Percentiles rank a stretch among this genome's conserved stretches.
phyloP scores from a whole-genome alignment of 2,797 vertebrate genomes.

The Leptodactylus fallax region DNA sequence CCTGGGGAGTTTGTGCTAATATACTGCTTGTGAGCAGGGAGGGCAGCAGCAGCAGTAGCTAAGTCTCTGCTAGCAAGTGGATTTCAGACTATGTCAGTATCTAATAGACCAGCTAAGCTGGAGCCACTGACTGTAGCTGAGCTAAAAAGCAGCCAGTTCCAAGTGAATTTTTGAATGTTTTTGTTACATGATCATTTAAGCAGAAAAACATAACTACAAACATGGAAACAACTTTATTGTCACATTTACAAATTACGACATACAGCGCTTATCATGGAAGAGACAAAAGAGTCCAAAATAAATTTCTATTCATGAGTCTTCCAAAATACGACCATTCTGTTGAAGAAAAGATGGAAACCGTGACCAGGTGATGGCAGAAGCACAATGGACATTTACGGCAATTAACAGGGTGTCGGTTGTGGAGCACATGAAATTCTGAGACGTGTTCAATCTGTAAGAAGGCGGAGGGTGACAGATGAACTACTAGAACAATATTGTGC shows the following conservation, averaged over 20 bases:
- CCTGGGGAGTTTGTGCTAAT: no score
- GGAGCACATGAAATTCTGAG: background rate
- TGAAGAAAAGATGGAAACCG: background rate
- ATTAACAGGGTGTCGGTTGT: no score
- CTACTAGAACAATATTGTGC: no score
- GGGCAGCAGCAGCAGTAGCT: no score
- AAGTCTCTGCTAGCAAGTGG: no score
- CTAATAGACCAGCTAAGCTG: background rate
- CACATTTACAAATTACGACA: slow-evolving; percentile 3
- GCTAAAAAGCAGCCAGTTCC: background rate
- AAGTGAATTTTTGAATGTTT: background rate
- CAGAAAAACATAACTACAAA: slow-evolving; percentile 17
- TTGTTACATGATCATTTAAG: background rate
- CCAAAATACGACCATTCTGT: background rate
- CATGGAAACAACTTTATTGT: slow-evolving; percentile 31
- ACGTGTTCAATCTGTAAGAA: background rate
- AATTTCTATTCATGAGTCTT: background rate
- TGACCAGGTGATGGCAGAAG: background rate
- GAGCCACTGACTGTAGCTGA: no score
- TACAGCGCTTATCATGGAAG: background rate
- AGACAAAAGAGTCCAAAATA: background rate
- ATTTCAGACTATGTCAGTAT: background rate
- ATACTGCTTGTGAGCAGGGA: no score
- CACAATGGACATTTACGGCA: background rate
- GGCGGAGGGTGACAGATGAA: no score